Conservation (phyloP, 2,888 invertebrate species). For the Heliconius ethilla region DNA sequence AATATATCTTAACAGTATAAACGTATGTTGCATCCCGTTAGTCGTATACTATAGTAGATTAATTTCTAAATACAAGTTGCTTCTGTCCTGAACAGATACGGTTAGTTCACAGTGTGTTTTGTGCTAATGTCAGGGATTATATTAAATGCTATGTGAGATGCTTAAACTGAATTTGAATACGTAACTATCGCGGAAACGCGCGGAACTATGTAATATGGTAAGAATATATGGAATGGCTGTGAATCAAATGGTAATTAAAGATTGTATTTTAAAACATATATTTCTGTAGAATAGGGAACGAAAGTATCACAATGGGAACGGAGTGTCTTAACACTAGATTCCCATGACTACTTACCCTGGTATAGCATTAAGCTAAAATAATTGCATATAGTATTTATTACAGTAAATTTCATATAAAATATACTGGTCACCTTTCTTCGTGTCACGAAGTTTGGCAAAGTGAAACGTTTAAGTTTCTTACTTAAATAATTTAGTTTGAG, state of each 20-base stretch:
- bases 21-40: not conserved
- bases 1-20: not conserved
- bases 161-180: slow-evolving; percentile 1
- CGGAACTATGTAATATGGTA: not conserved
- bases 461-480: slow-evolving; percentile 15
- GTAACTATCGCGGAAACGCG: too few relatives aligned
- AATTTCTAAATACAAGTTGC: slow-evolving; percentile 13
- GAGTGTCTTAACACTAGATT: too few relatives aligned
- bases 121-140: slow-evolving; percentile 11
- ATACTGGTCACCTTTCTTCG: not conserved
- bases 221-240: not conserved
- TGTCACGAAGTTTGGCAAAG: not conserved
- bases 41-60: not conserved
- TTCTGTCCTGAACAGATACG: slow-evolving; percentile 13
- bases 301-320: too few relatives aligned
- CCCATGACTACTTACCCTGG: too few relatives aligned
- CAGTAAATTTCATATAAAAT: not conserved
- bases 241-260: not conserved
- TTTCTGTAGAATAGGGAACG: not conserved
- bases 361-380: too few relatives aligned
- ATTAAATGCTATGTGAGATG: not conserved
- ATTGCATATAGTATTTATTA: not conserved
- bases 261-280: not conserved
- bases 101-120: slow-evolving; percentile 1
- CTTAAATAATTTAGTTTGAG: not conserved